Base-by-base conservation (phyloP, 2,797 vertebrate species). In the Trematomus bernacchii region DNA sequence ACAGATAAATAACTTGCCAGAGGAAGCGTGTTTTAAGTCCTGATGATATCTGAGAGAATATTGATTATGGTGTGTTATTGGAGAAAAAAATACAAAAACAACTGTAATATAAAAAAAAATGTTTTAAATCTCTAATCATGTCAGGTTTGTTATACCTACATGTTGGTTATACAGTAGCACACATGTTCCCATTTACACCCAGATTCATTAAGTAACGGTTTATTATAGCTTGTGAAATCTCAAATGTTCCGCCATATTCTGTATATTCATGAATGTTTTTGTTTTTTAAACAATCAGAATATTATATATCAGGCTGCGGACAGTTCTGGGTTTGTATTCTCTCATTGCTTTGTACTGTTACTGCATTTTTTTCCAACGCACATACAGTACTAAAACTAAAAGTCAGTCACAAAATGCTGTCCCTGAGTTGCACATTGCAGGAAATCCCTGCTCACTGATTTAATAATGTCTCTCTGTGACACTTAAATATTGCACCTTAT, bases 11-110 rank as follows among this genome's bases (percentile, higher is more conserved):
- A 40, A 67, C 50, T 27, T 67, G 44, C 19, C 43, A 52, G 71
- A 78, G 42, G 64, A 80, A 79, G 73, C 30, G 54, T 67, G 57
- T 46, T 68, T 73, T 23, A 76, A 73, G 14, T 11, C 33, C 10
- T 44, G 40, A 72, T 72, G 60, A 73, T 70, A 63, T 76, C 72
- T 76, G 13, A 72, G 54, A 73, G 76, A 66, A 72, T 81, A 80
- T 85, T 79, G 74, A 89, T 72, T 57, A 61, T 43, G n/a, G 51
- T 63, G 43, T 65, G 57, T 42, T 48, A 79, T 77, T 75, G 3
- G 33, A 37, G 8, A 37, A 9, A 37, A 74, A 64, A 64, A 83
- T 80, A 8, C 67, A 59, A 27, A 27, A 27, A 27, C 27, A 27
- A 5, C 27, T 27, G 23, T 27, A 27, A 3, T 27, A 4, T 27